Evolutionary conservation across 2,888 invertebrate species (phyloP).

Genomic region (Falcaria lacertinaria): DNA sequence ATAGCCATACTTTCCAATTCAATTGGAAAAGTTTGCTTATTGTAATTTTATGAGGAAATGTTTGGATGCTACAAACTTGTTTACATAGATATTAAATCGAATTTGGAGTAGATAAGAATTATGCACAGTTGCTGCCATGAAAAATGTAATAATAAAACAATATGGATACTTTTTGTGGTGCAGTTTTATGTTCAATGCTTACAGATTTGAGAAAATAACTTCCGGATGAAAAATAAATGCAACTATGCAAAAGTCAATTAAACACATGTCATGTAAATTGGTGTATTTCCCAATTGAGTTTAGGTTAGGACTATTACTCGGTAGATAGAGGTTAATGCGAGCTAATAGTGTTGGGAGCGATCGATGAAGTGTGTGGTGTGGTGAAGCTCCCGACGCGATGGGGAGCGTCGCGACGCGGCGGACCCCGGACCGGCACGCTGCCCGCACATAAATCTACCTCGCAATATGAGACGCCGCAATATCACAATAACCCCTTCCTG

Average conservation of each 20-base stretch:
- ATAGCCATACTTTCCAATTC: constrained; percentile 41
- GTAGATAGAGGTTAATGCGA: neutral
- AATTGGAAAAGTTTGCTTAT: constrained; percentile 68
- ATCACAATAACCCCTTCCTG: constrained; percentile 65
- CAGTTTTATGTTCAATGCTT: too few relatives aligned
- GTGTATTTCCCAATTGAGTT: too few relatives aligned
- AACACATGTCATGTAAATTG: too few relatives aligned
- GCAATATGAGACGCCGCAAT: constrained; percentile 69
- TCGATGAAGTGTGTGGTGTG: neutral
- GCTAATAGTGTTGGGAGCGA: constrained; percentile 1
- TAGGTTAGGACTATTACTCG: neutral
- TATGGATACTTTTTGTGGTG: constrained; percentile 3
- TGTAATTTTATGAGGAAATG: constrained; percentile 67
- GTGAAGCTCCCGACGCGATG: neutral
- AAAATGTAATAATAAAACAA: constrained; percentile 29
- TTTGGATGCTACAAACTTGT: constrained; percentile 63
- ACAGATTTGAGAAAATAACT: too few relatives aligned
- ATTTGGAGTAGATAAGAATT: constrained; percentile 67
- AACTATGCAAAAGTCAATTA: too few relatives aligned
- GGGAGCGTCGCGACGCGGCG: constrained; percentile 15
- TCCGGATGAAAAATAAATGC: too few relatives aligned
- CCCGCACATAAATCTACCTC: constrained; percentile 61
- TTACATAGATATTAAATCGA: constrained; percentile 70
- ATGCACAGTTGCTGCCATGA: constrained; percentile 60
- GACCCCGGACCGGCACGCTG: constrained; percentile 29